Percentiles rank a stretch among this genome's conserved stretches.
phyloP scores from a whole-genome alignment of 1,140 invertebrate genomes.

The Heliconius hermathena region DNA sequence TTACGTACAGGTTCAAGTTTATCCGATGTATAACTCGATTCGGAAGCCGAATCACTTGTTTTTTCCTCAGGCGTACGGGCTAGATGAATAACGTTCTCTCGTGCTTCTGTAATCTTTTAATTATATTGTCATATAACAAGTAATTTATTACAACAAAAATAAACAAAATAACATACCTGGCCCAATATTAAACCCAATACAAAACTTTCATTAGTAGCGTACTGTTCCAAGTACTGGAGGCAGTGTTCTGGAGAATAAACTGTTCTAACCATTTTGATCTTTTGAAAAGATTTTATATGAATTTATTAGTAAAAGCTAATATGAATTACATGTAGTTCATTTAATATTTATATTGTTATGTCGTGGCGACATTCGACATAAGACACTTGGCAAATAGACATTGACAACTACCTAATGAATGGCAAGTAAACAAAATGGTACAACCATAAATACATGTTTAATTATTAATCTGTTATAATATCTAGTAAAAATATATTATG shows the following conservation, averaged over 20 bases:
- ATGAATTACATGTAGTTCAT: neutral
- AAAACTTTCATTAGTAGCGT: constrained; percentile 80
- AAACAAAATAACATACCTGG: constrained; percentile 79
- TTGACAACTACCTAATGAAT: constrained; percentile 9
- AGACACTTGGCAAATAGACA: constrained; percentile 16
- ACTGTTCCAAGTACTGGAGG: constrained; percentile 77
- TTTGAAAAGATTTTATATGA: neutral
- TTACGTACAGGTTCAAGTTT: constrained; percentile 55
- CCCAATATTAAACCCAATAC: constrained; percentile 86
- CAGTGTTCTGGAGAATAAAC: constrained; percentile 76
- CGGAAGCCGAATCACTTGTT: constrained; percentile 49
- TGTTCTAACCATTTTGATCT: constrained; percentile 68
- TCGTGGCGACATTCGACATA: constrained; percentile 28
- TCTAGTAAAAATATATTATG: neutral
- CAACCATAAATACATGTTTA: neutral
- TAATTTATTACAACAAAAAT: neutral
- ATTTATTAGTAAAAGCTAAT: neutral
- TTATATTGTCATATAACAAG: neutral
- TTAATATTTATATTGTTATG: constrained; percentile 31
- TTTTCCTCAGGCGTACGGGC: constrained; percentile 86
- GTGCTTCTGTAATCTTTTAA: constrained; percentile 81
- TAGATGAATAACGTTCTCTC: constrained; percentile 88
- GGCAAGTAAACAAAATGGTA: neutral
- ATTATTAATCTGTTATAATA: neutral
- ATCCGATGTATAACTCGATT: constrained; percentile 56